phyloP scores from a whole-genome alignment of 2,797 vertebrate species.

The Champsocephalus esox region DNA sequence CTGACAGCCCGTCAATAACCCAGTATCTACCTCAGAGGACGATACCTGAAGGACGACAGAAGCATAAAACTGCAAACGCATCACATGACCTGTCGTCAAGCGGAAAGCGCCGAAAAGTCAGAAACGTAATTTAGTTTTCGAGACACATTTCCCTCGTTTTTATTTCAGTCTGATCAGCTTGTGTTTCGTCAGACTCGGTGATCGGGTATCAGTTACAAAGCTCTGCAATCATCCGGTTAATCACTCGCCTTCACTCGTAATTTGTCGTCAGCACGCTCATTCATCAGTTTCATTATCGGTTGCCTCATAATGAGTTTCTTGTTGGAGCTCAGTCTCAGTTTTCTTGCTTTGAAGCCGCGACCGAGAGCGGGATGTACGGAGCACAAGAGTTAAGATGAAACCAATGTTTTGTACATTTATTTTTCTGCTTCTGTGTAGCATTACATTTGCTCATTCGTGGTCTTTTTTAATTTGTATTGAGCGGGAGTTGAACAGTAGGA shows the following conservation, averaged over 20 bases:
- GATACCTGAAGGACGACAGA: neutral
- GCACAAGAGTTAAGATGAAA: neutral
- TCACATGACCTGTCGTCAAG: neutral
- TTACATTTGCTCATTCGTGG: slow-evolving; percentile 2
- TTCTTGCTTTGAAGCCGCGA: slow-evolving; percentile 19
- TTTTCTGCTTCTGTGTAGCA: neutral
- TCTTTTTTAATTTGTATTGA: slow-evolving; percentile 21
- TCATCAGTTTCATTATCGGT: slow-evolving; percentile 58
- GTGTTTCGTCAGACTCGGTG: neutral
- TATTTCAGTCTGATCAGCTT: neutral
- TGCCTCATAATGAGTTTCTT: slow-evolving; percentile 44
- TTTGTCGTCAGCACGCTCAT: slow-evolving; percentile 34
- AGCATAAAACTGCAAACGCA: neutral
- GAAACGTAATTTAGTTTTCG: neutral
- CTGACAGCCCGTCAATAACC: no score
- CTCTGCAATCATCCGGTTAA: slow-evolving; percentile 22
- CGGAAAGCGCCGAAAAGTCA: neutral
- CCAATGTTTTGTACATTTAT: neutral
- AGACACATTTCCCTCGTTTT: neutral
- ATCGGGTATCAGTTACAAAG: neutral
- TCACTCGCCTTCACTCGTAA: slow-evolving; percentile 36
- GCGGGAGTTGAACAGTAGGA: slow-evolving; percentile 6
- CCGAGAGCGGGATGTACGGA: neutral
- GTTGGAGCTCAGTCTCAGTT: slow-evolving; percentile 1
- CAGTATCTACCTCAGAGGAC: neutral